A percentile compares a stretch with the other conserved stretches of the same genome.
These are phyloP conservation scores for Drosophila equinoxialis DNA, from an alignment of 1,140 invertebrate species.

Conservation along the genomic window DNA sequence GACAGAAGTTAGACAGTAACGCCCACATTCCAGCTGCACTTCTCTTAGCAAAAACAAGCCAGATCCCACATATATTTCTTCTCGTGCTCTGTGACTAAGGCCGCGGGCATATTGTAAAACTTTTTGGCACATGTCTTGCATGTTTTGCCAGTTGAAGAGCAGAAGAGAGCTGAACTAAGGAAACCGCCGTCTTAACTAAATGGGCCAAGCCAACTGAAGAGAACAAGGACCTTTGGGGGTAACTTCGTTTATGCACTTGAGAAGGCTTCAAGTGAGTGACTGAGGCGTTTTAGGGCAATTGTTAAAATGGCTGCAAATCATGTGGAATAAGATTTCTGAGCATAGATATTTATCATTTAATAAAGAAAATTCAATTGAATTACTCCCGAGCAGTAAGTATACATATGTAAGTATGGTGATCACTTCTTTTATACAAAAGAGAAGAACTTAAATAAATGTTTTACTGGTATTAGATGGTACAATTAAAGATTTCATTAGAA, in stretches of 20 bases:
- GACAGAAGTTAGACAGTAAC: constrained; percentile 29
- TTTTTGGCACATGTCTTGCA: constrained; percentile 79
- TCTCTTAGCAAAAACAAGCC: background rate
- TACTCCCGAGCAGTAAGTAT: background rate
- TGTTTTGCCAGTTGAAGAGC: constrained; percentile 53
- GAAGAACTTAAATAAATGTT: too few relatives aligned
- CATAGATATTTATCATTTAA: constrained; percentile 1
- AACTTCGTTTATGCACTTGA: constrained; percentile 39
- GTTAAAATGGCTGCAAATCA: constrained; percentile 59
- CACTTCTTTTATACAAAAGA: too few relatives aligned
- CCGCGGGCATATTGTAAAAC: constrained; percentile 75
- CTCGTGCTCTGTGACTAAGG: constrained; percentile 43
- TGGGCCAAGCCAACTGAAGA: constrained; percentile 17
- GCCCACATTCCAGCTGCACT: constrained; percentile 30
- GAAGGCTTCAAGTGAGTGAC: constrained; percentile 22
- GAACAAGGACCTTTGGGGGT: background rate
- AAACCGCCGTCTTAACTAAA: constrained; percentile 24
- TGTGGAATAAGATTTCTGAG: constrained; percentile 14
- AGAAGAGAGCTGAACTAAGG: constrained; percentile 3
- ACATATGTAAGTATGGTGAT: too few relatives aligned
- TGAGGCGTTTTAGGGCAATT: constrained; percentile 44
- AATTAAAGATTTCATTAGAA: too few relatives aligned
- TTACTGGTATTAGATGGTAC: too few relatives aligned
- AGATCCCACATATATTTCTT: background rate
- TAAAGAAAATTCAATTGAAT: background rate